Base-by-base conservation (phyloP, 2,797 vertebrate genomes). In the Mormyrops attenuatus region DNA sequence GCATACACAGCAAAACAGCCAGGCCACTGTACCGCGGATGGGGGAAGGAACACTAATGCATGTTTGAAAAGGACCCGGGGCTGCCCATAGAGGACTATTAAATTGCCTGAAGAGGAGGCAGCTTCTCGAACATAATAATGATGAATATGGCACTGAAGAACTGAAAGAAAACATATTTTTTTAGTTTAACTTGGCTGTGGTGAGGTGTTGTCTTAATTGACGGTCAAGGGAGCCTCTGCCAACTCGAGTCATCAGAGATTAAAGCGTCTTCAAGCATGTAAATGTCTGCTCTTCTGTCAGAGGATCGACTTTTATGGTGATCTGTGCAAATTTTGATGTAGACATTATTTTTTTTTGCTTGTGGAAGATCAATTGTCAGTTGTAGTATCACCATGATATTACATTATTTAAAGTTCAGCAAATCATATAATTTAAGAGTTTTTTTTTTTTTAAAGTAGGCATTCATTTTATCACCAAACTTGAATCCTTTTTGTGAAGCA, bases 191-290 rank as follows among this genome's bases (percentile, higher is more conserved):
- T 34, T 55, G n/a, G 38, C 69, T 77, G 52, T 90, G 88, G 90
- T 90, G 84, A 89, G 87, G 69, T 91, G 82, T 90, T 88, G 89
- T 85, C 50, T 89, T 90, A 90, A 91, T 91, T 90, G 91, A 84
- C 2, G 47, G 5, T n/a, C 88, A 90, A 88, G 57, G 88, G 55
- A 73, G 13, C n/a, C 82, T 84, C 88, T 89, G 88, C 90, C 86
- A 77, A 84, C 77, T 80, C 8, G 13, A 88, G 88, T 44, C 38
- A n/a, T 77, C 52, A 85, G 88, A 30, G 88, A 57, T 47, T 50
- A 85, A 85, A 85, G 41, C 7, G 0, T 50, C 47, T 11, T 47
- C 82, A 22, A 85, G 8, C 41, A n/a, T 50, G 47, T 50, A 50
- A 85, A 85, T 50, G 41, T 47, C 82, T 26, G 20, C 82, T 85